Evolutionary conservation across 2,113 vertebrate species (phyloP).

Genomic region (Heterochromis multidens): DNA sequence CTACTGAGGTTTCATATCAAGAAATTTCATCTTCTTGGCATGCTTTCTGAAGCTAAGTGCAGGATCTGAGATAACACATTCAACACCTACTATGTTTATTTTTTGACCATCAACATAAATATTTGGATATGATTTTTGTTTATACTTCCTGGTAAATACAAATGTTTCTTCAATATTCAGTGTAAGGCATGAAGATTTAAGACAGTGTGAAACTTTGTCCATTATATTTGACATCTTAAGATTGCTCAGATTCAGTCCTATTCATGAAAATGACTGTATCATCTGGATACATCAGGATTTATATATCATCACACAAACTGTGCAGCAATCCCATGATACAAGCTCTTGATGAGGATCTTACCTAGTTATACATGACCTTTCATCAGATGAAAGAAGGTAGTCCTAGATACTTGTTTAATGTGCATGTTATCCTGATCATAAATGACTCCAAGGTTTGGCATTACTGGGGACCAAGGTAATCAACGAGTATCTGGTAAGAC

Average conservation of each 20-base stretch:
- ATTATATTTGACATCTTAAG: not conserved
- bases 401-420: not conserved
- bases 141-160: not conserved
- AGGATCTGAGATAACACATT: rapidly evolving
- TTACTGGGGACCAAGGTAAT: too few relatives aligned
- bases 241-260: not conserved
- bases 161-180: not conserved
- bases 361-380: not conserved
- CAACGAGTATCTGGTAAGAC: too few relatives aligned
- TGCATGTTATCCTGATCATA: too few relatives aligned
- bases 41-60: not conserved
- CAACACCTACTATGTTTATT: not conserved
- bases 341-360: not conserved
- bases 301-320: not conserved
- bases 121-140: not conserved
- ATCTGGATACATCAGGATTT: rapidly evolving
- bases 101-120: not conserved
- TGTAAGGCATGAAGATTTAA: not conserved
- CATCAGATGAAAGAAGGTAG: too few relatives aligned
- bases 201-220: rapidly evolving
- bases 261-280: not conserved
- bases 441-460: too few relatives aligned
- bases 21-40: not conserved
- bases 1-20: not conserved
- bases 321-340: not conserved